Evolutionary conservation across 2,888 invertebrate species (phyloP).

Genomic region (Cephalotes varians): DNA sequence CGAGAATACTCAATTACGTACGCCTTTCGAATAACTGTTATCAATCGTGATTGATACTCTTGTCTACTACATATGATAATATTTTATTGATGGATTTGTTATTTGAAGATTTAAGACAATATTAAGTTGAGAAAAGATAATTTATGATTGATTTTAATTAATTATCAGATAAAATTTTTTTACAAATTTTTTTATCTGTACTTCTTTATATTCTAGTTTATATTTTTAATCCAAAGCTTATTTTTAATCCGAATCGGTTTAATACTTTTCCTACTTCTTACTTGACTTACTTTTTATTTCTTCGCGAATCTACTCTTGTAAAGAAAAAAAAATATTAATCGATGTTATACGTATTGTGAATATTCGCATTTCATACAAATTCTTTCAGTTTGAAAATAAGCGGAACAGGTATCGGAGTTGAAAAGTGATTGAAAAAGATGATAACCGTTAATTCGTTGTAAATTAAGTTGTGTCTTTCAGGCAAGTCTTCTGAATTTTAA

Average conservation of each 20-base stretch:
- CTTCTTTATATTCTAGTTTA: neutral
- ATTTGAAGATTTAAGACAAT: neutral
- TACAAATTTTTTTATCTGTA: neutral
- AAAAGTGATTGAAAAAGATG: neutral
- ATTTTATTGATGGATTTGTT: neutral
- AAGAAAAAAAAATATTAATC: neutral
- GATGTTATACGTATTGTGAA: neutral
- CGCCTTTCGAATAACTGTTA: neutral
- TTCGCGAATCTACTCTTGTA: neutral
- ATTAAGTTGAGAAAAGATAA: neutral
- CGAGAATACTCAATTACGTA: neutral
- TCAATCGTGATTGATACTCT: neutral
- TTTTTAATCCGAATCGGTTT: neutral
- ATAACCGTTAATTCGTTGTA: conserved; percentile 15
- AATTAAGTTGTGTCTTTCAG: neutral
- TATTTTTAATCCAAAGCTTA: conserved; percentile 12
- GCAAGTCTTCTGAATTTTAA: conserved; percentile 3
- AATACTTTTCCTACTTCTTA: neutral
- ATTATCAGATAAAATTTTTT: neutral
- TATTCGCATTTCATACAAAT: neutral
- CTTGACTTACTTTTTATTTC: conserved; percentile 7
- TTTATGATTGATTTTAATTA: neutral
- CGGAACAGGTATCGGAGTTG: neutral
- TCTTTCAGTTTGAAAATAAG: conserved; percentile 6
- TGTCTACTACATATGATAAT: neutral